These are phyloP conservation scores for Chloroceryle amazona DNA, from an alignment of 2,797 vertebrate genomes.

Conservation along the genomic window DNA sequence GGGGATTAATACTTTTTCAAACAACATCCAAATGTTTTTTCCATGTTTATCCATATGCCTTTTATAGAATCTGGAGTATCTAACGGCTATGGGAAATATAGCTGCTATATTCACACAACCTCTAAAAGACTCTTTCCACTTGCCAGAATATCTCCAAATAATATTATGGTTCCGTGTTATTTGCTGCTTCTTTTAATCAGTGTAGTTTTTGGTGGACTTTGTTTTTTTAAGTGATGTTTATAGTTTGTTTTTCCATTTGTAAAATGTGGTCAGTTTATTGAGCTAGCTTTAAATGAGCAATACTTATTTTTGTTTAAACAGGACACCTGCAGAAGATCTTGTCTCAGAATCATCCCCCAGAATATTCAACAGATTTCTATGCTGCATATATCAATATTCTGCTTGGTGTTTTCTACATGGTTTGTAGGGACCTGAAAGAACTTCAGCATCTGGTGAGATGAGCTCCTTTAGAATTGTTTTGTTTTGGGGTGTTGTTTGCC, in stretches of 20 bases:
- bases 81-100: neutral
- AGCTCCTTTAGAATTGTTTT: neutral
- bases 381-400: constrained; percentile 95
- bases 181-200: neutral
- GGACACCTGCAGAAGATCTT: constrained; percentile 94
- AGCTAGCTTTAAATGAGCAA: neutral
- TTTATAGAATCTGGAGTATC: neutral
- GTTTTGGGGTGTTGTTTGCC: neutral
- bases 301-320: constrained; percentile 64
- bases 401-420: constrained; percentile 95
- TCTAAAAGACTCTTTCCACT: neutral
- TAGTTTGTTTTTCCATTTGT: neutral
- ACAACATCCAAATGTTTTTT: neutral
- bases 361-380: constrained; percentile 93
- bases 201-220: neutral
- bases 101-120: neutral
- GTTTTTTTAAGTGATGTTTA: neutral
- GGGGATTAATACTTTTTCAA: neutral
- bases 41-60: neutral
- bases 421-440: constrained; percentile 95
- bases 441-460: constrained; percentile 92
- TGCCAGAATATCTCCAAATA: neutral
- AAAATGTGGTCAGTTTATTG: neutral
- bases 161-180: neutral
- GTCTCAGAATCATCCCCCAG: constrained; percentile 87